Evolutionary conservation across 2,797 vertebrate species (phyloP).

Genomic region (Linurgus olivaceus): DNA sequence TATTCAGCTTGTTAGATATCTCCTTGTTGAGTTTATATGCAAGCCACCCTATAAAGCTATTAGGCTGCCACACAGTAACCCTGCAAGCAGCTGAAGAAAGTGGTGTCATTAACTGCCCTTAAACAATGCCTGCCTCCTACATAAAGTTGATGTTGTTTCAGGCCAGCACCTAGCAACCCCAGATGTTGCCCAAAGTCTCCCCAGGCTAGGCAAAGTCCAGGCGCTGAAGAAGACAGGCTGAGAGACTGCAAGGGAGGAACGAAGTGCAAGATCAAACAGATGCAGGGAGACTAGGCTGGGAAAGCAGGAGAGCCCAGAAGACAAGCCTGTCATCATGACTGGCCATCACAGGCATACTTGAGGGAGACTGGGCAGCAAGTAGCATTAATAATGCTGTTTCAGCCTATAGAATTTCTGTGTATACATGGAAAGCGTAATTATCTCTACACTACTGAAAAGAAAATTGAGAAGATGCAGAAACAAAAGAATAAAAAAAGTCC

Average conservation of each 20-base stretch:
- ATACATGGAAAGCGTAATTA: not conserved
- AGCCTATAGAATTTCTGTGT: not conserved
- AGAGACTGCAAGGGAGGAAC: not conserved
- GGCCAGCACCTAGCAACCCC: not conserved
- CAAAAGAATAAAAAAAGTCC: not conserved
- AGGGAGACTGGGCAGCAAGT: not conserved
- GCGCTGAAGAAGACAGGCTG: accelerated
- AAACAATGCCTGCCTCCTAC: not conserved
- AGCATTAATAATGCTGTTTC: not conserved
- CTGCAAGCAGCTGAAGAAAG: not conserved
- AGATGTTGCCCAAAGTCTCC: not conserved
- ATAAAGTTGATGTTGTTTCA: not conserved
- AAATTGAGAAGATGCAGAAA: not conserved
- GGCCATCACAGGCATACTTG: not conserved
- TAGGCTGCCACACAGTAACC: not conserved
- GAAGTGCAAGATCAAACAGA: not conserved
- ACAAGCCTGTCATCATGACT: not conserved
- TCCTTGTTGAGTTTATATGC: not conserved
- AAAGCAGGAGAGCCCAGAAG: not conserved
- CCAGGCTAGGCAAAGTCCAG: not conserved
- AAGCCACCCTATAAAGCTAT: not conserved
- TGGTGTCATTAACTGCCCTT: not conserved
- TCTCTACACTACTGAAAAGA: not conserved
- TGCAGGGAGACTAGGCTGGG: not conserved
- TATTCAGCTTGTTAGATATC: not conserved